Evolutionary conservation across 2,888 invertebrate genomes (phyloP), one percentile per base, ranked within the genome.

Genomic region (Hipparchia semele): DNA sequence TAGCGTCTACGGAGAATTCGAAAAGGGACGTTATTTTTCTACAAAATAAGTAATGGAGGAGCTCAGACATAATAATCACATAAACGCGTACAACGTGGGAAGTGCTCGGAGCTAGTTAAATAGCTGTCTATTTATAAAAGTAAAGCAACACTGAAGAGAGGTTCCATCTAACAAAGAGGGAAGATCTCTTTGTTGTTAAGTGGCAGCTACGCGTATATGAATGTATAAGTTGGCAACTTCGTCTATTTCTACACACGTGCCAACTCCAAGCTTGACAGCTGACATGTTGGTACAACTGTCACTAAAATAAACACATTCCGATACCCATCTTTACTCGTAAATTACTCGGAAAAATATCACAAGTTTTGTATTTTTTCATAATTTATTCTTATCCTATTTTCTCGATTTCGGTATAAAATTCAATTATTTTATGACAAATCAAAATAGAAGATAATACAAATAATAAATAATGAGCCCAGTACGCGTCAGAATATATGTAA

Each of bases 101-200:
- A 72, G 70, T 65, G 70, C 69, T 61, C 73, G 68, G 75, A 80
- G 80, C 73, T 76, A 80, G 79, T 78, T 81, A 83, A 84, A 83
- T 81, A 80, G 85, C 61, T 10, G 61, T 86, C 84, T 84, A 83
- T 85, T 86, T 83, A 80, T 82, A 82, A 85, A 84, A 79, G 82
- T 85, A 83, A 87, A 85, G 86, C 82, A 84, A 86, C 86, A 84
- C 81, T 85, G 85, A 86, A 83, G 84, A 90, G 89, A 90, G 90
- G 88, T 91, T 91, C 90, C 90, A 91, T 89, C 90, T 9, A 49
- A 91, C 90, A 91, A 91, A 92, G 92, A 90, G 90, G 88, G 89
- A 89, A 89, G 88, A 90, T 90, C 89, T 91, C 92, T 93, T 92
- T 92, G 92, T 92, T 90, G 90, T 89, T 89, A 91, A 92, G 91